phyloP scores from a whole-genome alignment of 1,140 invertebrate genomes.

The Sycophaga agraensis region DNA sequence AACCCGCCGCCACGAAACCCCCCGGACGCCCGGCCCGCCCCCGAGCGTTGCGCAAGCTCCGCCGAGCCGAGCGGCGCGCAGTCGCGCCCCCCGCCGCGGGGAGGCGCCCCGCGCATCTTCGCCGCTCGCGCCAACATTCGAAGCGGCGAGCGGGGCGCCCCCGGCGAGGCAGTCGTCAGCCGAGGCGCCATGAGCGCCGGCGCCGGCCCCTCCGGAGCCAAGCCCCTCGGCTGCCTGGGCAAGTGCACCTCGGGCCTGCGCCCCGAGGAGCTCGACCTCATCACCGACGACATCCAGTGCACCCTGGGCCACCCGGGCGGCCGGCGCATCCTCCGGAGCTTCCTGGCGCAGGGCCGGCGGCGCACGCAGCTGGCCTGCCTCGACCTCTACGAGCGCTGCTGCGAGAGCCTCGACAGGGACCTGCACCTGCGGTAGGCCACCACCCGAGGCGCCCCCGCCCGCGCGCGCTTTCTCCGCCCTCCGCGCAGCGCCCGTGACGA shows the following conservation, averaged over 20 bases:
- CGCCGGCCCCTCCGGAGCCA: not conserved
- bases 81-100: not conserved
- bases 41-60: not conserved
- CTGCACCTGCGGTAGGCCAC: no score
- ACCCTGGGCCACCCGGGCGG: slow-evolving; percentile 35
- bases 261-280: slow-evolving; percentile 33
- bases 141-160: not conserved
- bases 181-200: not conserved
- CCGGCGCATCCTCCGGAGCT: slow-evolving; percentile 39
- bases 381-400: slow-evolving; percentile 38
- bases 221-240: not conserved
- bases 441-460: no score
- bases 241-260: slow-evolving; percentile 40
- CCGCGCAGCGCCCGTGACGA: no score
- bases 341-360: slow-evolving; percentile 28
- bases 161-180: not conserved
- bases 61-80: not conserved
- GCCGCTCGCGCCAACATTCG: not conserved
- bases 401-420: no score
- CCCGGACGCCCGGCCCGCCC: not conserved
- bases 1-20: no score
- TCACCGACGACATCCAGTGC: slow-evolving; percentile 40
- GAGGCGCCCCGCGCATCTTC: not conserved
- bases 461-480: no score
- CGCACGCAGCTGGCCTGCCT: slow-evolving; percentile 36